Evolutionary conservation across 2,797 vertebrate genomes (phyloP).

Genomic region (Pogoniulus pusillus): DNA sequence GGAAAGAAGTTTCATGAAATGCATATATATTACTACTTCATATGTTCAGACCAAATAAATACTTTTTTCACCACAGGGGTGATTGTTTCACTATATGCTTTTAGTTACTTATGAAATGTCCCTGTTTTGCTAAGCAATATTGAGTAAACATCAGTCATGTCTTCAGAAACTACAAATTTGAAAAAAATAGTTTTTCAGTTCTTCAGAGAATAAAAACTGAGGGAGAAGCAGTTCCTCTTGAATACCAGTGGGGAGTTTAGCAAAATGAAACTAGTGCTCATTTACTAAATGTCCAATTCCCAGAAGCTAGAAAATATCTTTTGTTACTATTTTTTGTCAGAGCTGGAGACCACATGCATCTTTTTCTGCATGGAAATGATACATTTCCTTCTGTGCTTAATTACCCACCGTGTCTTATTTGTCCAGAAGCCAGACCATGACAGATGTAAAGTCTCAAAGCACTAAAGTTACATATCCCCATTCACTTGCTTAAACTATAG

Average conservation of each 20-base stretch:
- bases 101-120: neutral
- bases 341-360: neutral
- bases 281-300: neutral
- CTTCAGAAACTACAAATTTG: neutral
- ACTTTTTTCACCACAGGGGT: neutral
- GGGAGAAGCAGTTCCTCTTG: neutral
- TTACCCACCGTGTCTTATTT: neutral
- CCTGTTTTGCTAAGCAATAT: neutral
- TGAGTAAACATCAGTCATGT: neutral
- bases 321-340: neutral
- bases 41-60: neutral
- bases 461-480: neutral
- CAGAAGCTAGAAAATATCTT: neutral
- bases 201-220: neutral
- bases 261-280: neutral
- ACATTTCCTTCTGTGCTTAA: neutral
- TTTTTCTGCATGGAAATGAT: neutral
- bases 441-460: neutral
- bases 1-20: neutral
- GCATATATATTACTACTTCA: neutral
- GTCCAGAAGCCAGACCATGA: neutral
- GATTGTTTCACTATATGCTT: neutral
- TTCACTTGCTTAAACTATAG: neutral
- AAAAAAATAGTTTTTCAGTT: neutral
- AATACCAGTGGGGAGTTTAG: neutral